A percentile compares a stretch with the other conserved stretches of the same genome.
Conservation (phyloP, 2,113 vertebrate genomes). For the Leucopsar rothschildi region DNA sequence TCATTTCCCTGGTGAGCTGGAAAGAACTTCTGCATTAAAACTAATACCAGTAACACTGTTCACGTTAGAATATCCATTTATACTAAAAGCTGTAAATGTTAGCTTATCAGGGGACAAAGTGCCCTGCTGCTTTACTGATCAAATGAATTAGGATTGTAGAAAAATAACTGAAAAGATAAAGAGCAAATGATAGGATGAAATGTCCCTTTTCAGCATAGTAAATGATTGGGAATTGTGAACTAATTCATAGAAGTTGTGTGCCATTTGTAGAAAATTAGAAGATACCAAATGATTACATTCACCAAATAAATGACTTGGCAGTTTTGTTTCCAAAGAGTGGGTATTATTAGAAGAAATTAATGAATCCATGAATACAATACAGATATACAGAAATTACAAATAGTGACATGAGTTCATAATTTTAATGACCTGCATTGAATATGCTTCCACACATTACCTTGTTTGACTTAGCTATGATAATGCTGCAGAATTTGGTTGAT, state of each 20-base stretch:
- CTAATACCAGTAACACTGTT: not conserved
- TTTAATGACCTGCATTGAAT: not conserved
- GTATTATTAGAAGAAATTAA: not conserved
- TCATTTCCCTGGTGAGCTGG: not conserved
- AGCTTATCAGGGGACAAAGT: not conserved
- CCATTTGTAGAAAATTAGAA: not conserved
- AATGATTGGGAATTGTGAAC: not conserved
- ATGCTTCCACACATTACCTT: not conserved
- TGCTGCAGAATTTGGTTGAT: not conserved
- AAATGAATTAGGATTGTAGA: not conserved
- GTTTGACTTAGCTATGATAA: not conserved
- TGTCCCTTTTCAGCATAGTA: not conserved
- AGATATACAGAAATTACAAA: not conserved
- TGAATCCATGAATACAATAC: not conserved
- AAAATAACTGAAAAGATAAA: not conserved
- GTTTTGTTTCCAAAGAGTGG: not conserved
- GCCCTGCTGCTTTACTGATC: not conserved
- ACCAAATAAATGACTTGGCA: not conserved
- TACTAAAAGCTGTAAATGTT: not conserved
- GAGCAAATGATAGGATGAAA: not conserved
- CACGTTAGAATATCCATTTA: not conserved
- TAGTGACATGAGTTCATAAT: not conserved
- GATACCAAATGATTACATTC: not conserved
- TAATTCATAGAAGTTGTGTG: not conserved
- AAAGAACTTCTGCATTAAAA: not conserved